Evolutionary conservation across 2,888 invertebrate species (phyloP).

Genomic region (Anagyrus pseudococci): DNA sequence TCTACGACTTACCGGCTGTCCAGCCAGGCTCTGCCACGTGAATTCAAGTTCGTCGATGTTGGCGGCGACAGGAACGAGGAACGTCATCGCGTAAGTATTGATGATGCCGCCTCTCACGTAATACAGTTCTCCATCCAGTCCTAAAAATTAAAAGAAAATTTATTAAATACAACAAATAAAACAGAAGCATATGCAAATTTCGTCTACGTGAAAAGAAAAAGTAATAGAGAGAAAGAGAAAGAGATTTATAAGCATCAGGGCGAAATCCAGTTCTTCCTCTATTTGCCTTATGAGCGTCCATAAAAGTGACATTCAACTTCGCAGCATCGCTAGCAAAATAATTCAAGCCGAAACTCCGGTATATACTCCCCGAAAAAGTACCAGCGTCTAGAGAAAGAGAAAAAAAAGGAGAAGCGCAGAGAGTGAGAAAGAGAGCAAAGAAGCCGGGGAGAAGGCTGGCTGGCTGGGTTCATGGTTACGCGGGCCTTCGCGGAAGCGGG

Average conservation of each 20-base stretch:
- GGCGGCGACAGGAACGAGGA: slow-evolving; percentile 80
- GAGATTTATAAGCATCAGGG: background rate
- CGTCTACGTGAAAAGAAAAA: too few species aligned
- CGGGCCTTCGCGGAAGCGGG: slow-evolving; percentile 16
- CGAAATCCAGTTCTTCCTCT: background rate
- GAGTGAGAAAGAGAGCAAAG: too few species aligned
- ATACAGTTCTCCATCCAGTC: slow-evolving; percentile 78
- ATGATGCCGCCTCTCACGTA: slow-evolving; percentile 85
- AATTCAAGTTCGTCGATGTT: slow-evolving; percentile 83
- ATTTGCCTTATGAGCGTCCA: background rate
- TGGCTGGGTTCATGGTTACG: too few species aligned
- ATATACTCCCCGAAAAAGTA: slow-evolving; percentile 20
- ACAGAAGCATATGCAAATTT: too few species aligned
- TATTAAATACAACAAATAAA: background rate
- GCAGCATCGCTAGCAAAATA: slow-evolving; percentile 28
- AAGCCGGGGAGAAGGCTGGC: too few species aligned
- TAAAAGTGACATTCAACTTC: background rate
- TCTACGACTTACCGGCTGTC: slow-evolving; percentile 71
- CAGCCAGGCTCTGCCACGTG: slow-evolving; percentile 82
- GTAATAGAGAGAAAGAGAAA: background rate
- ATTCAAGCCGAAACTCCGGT: slow-evolving; percentile 28
- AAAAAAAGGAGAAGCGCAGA: background rate
- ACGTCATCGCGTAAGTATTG: slow-evolving; percentile 85
- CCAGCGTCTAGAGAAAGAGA: background rate
- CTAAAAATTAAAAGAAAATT: slow-evolving; percentile 61